Base-by-base conservation (phyloP, 2,888 invertebrate species). In the Lissonota sp. region DNA sequence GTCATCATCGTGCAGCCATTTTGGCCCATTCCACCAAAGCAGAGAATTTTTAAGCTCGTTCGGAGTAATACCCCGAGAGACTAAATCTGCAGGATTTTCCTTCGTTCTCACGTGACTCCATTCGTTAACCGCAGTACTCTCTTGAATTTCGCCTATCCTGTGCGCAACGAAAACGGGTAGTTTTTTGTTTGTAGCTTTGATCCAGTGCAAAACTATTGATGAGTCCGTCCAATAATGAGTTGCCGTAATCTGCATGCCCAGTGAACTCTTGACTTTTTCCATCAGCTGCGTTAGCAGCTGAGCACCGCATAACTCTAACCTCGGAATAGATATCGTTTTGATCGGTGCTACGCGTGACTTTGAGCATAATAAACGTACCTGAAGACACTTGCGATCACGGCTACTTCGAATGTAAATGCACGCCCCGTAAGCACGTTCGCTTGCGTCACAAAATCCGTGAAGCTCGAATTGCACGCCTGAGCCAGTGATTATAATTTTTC, bases 1-100 rank as follows among this genome's bases (percentile, higher is more conserved):
- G 55, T 6, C 58, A 6, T 6, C 76, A 40, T 63, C 57, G 37
- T 53, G 60, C 12, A 7, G 53, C 84, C 83, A 86, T 7, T n/a
- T 8, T 8, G 86, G 87, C 5, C 86, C 86, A 12, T 77, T 70
- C 84, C 85, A 85, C 87, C 86, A 87, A 3, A 76, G 10, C 0
- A 69, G 12, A 53, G 49, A 73, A 44, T 49, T 51, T 6, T 6
- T 2, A 1, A 79, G 37, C 7, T 62, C 53, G 1, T 72, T 37
- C 5, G 60, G 62, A 14, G 40, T 37, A 12, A 55, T 42, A 6
- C 82, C 80, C 42, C 74, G 42, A 0, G 77, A 83, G n/a, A 81
- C 12, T 10, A 78, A 37, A 62, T 83, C 75, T 4, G 80, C 79
- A 6, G 83, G 69, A n/a, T 83, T 83, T 12, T 72, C 46, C 7